Evolutionary conservation across 2,113 vertebrate genomes (phyloP).

Genomic region (Taurulus bubalis): DNA sequence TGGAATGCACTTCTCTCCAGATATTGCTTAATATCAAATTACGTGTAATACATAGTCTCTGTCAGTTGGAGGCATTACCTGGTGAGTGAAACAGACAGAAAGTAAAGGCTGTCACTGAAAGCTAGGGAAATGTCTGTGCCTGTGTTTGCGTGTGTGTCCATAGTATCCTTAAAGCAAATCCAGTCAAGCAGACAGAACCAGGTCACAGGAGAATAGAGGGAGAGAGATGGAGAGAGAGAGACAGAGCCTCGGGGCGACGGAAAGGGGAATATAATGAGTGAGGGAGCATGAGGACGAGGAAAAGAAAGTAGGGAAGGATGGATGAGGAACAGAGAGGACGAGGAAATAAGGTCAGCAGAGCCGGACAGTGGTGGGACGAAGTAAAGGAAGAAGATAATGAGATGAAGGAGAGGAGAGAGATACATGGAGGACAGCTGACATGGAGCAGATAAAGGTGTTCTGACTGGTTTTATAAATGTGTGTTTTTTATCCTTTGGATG

Average conservation of each 20-base stretch:
- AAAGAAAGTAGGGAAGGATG: conserved; percentile 32
- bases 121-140: conserved; percentile 26
- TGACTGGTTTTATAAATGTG: neutral
- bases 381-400: conserved; percentile 9
- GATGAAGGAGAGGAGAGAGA: conserved; percentile 5
- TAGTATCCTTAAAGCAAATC: conserved; percentile 73
- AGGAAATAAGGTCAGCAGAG: conserved; percentile 35
- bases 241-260: conserved; percentile 48
- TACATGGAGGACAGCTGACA: neutral
- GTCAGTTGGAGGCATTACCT: neutral
- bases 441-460: neutral
- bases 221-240: conserved; percentile 34
- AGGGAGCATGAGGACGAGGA: neutral
- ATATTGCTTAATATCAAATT: neutral
- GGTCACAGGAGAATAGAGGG: conserved; percentile 77
- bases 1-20: neutral
- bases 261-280: conserved; percentile 57
- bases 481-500: neutral
- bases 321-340: conserved; percentile 28
- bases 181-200: conserved; percentile 80
- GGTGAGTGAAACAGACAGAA: neutral
- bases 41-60: neutral
- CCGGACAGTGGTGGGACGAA: neutral
- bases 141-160: conserved; percentile 56
- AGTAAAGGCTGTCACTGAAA: conserved; percentile 29